Conservation (phyloP, 2,113 vertebrate species). For the Nesogale talazaci region DNA sequence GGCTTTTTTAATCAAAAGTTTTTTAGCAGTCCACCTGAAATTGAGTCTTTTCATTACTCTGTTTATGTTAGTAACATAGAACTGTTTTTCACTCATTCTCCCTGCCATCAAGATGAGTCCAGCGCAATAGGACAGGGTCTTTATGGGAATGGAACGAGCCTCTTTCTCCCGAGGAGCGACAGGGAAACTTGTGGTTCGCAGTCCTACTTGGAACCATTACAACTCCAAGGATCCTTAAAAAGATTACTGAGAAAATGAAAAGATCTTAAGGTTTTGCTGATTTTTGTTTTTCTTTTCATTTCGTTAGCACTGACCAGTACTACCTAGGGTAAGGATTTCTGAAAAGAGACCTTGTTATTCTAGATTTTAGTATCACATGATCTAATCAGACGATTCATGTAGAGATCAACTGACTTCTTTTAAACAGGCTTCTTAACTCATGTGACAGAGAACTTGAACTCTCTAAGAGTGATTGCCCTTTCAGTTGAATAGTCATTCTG, state of each 20-base stretch:
- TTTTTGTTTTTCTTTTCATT: slow-evolving; percentile 40
- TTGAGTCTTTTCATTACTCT: no score
- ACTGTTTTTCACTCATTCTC: no score
- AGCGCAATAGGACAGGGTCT: no score
- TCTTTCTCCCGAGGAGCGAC: no score
- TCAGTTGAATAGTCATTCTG: slow-evolving; percentile 12
- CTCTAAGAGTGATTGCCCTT: neutral
- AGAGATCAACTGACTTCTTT: slow-evolving; percentile 74
- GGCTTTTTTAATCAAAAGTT: neutral
- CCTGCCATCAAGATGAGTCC: no score
- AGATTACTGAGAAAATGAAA: neutral
- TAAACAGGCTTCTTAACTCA: slow-evolving; percentile 49
- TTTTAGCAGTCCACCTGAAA: no score
- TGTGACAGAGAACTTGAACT: slow-evolving; percentile 66
- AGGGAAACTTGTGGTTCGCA: no score
- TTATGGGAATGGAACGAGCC: no score
- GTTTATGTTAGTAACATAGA: no score
- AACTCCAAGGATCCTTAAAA: neutral
- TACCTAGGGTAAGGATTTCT: slow-evolving; percentile 42
- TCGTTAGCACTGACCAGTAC: slow-evolving; percentile 18
- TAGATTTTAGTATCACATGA: slow-evolving; percentile 66
- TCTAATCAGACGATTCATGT: slow-evolving; percentile 54
- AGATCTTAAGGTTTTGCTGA: neutral
- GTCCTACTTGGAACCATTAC: no score
- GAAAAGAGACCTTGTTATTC: slow-evolving; percentile 63